Evolutionary conservation across 2,888 invertebrate genomes (phyloP).

Genomic region (Cactoblastis cactorum): DNA sequence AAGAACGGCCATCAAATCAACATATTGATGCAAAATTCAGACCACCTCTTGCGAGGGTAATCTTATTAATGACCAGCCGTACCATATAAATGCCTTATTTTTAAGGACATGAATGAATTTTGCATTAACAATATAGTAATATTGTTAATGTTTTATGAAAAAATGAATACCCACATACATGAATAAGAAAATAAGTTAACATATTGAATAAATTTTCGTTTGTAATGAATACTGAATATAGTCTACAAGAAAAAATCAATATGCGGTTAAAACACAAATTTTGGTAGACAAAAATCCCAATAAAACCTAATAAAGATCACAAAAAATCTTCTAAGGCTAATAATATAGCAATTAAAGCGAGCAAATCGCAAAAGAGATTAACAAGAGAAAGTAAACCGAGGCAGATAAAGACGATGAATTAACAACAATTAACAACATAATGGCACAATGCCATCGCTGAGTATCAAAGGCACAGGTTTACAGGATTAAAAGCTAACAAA

Average conservation of each 20-base stretch:
- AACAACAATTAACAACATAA: conserved; percentile 46
- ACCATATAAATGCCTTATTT: conserved; percentile 30
- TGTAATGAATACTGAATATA: background rate
- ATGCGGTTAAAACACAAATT: background rate
- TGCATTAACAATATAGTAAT: background rate
- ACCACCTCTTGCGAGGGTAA: conserved; percentile 39
- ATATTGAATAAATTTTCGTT: background rate
- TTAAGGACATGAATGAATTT: conserved; percentile 29
- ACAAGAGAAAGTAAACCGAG: conserved; percentile 25
- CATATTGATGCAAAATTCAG: conserved; percentile 53
- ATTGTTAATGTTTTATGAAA: background rate
- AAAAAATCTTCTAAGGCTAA: background rate
- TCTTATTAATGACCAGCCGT: conserved; percentile 16
- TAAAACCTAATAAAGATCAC: background rate
- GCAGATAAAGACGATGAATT: conserved; percentile 37
- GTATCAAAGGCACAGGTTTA: conserved; percentile 45
- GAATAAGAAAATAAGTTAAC: background rate
- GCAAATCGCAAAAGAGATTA: conserved; percentile 30
- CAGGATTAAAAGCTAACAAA: conserved; percentile 47
- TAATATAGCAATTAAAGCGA: conserved; percentile 7
- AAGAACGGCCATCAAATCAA: conserved; percentile 7
- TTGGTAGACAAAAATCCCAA: background rate
- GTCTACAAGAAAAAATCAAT: background rate
- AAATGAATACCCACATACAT: background rate
- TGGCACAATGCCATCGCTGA: conserved; percentile 30